Percentiles rank a stretch among this genome's conserved stretches.
Conservation (phyloP, 2,797 vertebrate genomes). For the Cygnus olor region DNA sequence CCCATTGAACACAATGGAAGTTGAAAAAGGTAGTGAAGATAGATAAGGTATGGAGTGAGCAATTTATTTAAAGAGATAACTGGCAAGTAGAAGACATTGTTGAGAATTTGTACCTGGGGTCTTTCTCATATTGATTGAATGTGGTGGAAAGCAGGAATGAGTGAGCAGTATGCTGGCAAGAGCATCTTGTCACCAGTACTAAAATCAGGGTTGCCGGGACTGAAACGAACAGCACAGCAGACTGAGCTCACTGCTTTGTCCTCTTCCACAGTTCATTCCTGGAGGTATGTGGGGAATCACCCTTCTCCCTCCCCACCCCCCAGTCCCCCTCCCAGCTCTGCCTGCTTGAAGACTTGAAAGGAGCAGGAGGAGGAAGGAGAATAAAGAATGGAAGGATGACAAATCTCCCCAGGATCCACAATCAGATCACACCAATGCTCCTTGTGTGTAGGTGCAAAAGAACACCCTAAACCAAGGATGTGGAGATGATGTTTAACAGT, state of each 20-base stretch:
- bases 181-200: background rate
- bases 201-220: background rate
- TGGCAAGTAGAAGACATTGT: background rate
- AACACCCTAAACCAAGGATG: background rate
- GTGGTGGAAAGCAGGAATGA: background rate
- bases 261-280: fast-evolving
- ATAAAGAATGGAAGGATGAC: background rate
- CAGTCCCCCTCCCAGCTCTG: background rate
- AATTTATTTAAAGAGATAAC: background rate
- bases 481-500: background rate
- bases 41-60: background rate
- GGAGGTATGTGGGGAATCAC: fast-evolving
- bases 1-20: background rate
- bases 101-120: background rate
- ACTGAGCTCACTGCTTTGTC: background rate
- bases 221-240: background rate
- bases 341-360: background rate
- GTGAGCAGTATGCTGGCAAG: background rate
- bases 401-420: background rate
- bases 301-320: background rate
- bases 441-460: background rate
- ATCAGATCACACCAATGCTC: fast-evolving
- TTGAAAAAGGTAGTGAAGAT: background rate
- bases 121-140: background rate
- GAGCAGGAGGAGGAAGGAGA: background rate